phyloP scores from a whole-genome alignment of 2,888 invertebrate species.

The Dicyrtoma fusca region DNA sequence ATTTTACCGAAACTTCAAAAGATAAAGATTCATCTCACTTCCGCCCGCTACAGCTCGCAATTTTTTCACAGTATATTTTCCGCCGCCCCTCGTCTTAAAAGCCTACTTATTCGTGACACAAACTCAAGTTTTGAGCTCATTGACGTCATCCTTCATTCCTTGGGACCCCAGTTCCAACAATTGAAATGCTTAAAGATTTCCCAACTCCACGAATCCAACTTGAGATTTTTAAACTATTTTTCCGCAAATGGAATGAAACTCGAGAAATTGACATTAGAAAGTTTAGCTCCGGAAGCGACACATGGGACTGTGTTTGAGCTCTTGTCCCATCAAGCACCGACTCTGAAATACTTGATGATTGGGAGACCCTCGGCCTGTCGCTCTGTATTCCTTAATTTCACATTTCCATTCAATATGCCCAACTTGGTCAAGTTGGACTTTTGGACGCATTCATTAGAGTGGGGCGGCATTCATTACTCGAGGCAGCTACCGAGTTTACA shows the following conservation, averaged over 20 bases:
- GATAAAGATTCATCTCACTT: conserved; percentile 20
- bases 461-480: conserved; percentile 23
- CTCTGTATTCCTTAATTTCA: conserved; percentile 33
- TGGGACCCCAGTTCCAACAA: not conserved
- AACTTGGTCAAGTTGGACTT: conserved; percentile 25
- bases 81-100: conserved; percentile 14
- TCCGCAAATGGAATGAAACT: conserved; percentile 22
- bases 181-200: conserved; percentile 19
- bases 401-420: conserved; percentile 33
- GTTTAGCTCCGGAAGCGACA: conserved; percentile 17
- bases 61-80: conserved; percentile 26
- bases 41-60: conserved; percentile 4
- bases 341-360: conserved; percentile 22
- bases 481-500: conserved; percentile 24
- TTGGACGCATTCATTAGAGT: conserved; percentile 33
- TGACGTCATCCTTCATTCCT: conserved; percentile 4
- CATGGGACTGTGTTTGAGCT: conserved; percentile 21
- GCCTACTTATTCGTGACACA: conserved; percentile 16
- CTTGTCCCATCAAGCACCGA: conserved; percentile 1
- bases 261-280: conserved; percentile 26
- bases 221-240: conserved; percentile 22
- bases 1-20: conserved; percentile 17
- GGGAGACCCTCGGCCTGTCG: conserved; percentile 30
- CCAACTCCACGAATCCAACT: conserved; percentile 15
- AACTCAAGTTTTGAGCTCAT: conserved; percentile 28